phyloP scores from a whole-genome alignment of 92 coral and sea anemone genomes.

The Actinostola sp. region DNA sequence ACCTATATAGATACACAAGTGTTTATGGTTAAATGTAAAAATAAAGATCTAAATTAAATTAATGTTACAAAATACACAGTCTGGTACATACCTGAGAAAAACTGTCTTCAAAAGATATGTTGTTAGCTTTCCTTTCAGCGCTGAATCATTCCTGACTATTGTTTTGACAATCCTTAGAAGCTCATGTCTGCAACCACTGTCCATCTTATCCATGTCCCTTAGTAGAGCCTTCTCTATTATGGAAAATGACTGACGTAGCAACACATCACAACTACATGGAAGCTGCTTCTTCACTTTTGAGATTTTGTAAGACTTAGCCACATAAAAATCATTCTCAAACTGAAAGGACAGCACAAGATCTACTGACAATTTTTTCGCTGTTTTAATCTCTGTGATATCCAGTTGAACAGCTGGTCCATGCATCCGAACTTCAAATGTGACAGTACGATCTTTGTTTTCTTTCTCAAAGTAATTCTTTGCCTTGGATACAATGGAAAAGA shows the following conservation, averaged over 20 bases:
- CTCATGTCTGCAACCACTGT: constrained; percentile 70
- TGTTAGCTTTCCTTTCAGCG: constrained; percentile 48
- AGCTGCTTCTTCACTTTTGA: constrained; percentile 10
- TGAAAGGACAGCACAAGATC: constrained; percentile 74
- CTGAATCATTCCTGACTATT: constrained; percentile 49
- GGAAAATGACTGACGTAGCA: constrained; percentile 75
- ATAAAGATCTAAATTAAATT: too few relatives aligned
- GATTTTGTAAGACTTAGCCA: constrained; percentile 60
- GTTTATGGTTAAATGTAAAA: too few relatives aligned
- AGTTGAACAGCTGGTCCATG: constrained; percentile 89
- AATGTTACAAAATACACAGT: too few relatives aligned
- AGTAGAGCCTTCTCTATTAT: constrained; percentile 49
- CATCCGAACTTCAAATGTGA: constrained; percentile 38
- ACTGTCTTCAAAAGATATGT: constrained; percentile 82
- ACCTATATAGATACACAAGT: too few relatives aligned
- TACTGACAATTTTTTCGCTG: constrained; percentile 54
- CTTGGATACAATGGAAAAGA: constrained; percentile 51
- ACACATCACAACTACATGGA: constrained; percentile 10
- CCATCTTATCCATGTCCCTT: constrained; percentile 56
- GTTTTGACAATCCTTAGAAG: constrained; percentile 77
- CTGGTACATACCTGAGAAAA: constrained; percentile 40
- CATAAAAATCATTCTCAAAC: constrained; percentile 61
- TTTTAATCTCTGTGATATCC: constrained; percentile 54
- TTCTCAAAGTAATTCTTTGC: constrained; percentile 43
- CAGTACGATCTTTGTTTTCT: constrained; percentile 9